Base-by-base conservation (phyloP, 2,797 vertebrate genomes). In the Pseudotriccus pelzelni region DNA sequence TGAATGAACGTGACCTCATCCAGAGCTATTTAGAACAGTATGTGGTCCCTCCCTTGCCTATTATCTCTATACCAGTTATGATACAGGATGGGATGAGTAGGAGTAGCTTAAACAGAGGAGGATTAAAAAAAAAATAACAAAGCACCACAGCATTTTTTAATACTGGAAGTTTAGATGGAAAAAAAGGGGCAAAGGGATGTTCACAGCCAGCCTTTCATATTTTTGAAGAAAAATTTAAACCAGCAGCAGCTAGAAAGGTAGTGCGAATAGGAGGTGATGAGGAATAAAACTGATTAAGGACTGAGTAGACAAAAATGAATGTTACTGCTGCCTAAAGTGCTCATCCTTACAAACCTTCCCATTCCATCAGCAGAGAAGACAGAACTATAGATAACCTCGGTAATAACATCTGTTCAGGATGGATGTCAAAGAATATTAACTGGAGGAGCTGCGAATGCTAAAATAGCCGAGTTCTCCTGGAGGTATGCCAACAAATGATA, bases 401-500 rank as follows among this genome's bases (percentile, higher is more conserved):
- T 73, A 93, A 89, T 87, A 94, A 94, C 94, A 95, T 90, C 93
- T 94, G 86, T 82, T 96, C 93, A 90, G 88, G 75, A 76, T 56
- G 52, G 86, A 66, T 93, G 94, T 93, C 82, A 95, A 91, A 89
- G 84, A 89, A 92, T 82, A 89, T 87, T 93, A 95, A 93, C 93
- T 68, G 84, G 39, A 89, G 68, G 60, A 96, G 52, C 68, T 87
- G 63, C 4, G 30, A 95, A 92, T 82, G 75, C 90, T 90, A 59
- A 95, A 90, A 91, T 84, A 92, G 74, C 80, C 84, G 92, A 95
- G 81, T 90, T 84, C 88, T 96, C 62, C 88, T 97, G 93, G 80
- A 95, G 49, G 36, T 74, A 78, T 56, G 92, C 86, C 90, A 93
- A 67, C 67, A 84, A 73, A 94, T 79, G 73, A 82, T 90, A 94